Evolutionary conservation across 1,140 invertebrate species (phyloP).

Genomic region (Drosophila nikananu): DNA sequence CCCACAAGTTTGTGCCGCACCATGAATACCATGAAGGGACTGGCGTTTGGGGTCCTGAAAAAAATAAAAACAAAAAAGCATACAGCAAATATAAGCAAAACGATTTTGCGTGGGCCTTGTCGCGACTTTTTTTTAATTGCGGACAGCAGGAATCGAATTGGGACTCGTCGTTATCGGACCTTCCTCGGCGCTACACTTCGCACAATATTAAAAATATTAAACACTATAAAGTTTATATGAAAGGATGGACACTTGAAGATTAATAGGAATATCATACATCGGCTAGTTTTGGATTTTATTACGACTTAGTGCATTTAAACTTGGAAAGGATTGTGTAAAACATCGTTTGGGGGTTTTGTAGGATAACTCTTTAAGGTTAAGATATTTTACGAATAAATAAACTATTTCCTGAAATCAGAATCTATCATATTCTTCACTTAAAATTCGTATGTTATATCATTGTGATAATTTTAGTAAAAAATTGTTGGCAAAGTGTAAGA

Average conservation of each 20-base stretch:
- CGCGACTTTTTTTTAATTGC: slow-evolving; percentile 33
- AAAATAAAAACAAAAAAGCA: neutral
- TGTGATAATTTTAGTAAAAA: neutral
- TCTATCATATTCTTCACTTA: neutral
- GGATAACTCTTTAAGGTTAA: no score
- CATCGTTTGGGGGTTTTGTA: no score
- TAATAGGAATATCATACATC: neutral
- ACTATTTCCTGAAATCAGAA: no score
- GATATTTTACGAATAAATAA: no score
- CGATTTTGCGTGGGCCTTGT: slow-evolving; percentile 44
- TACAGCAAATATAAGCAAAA: neutral
- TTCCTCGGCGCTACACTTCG: slow-evolving; percentile 15
- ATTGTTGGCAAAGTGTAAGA: slow-evolving; percentile 8
- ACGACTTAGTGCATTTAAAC: no score
- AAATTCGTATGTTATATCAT: neutral
- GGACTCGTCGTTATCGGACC: neutral
- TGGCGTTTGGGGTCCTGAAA: neutral
- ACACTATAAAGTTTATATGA: neutral
- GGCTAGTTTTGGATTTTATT: no score
- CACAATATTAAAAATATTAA: neutral
- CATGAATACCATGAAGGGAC: slow-evolving; percentile 69
- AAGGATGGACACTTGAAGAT: neutral
- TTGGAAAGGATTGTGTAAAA: no score
- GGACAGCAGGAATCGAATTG: slow-evolving; percentile 21
- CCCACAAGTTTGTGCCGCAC: slow-evolving; percentile 75